phyloP scores from a whole-genome alignment of 2,888 invertebrate genomes.

The Volucella inanis region DNA sequence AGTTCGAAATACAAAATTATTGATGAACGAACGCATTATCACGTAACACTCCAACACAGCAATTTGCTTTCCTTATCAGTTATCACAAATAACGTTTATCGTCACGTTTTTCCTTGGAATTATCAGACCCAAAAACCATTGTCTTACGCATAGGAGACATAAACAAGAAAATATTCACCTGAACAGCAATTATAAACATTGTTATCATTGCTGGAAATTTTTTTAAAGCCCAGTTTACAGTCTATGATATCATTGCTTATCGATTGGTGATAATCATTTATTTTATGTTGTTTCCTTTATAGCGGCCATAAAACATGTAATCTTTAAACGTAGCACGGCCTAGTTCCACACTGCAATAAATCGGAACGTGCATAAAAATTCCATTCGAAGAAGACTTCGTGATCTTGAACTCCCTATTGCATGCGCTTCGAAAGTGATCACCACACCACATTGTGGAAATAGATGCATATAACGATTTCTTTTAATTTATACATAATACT shows the following conservation, averaged over 20 bases:
- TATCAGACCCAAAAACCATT: too few relatives aligned
- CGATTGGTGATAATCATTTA: conserved; percentile 2
- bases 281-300: not conserved
- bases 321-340: not conserved
- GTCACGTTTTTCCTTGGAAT: not conserved
- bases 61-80: not conserved
- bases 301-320: not conserved
- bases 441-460: conserved; percentile 2
- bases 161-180: not conserved
- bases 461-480: not conserved
- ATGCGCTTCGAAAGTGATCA: conserved; percentile 56
- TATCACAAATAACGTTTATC: not conserved
- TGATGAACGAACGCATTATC: not conserved
- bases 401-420: conserved; percentile 53
- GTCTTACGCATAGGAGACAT: too few relatives aligned
- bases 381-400: conserved; percentile 21
- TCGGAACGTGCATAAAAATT: conserved; percentile 17
- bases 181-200: not conserved
- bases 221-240: not conserved
- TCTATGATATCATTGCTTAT: not conserved
- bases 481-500: too few relatives aligned
- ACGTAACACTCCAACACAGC: not conserved
- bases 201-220: not conserved
- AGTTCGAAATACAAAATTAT: too few relatives aligned
- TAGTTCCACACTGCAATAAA: conserved; percentile 10